A percentile compares a stretch with the other conserved stretches of the same genome.
phyloP scores from a whole-genome alignment of 2,797 vertebrate genomes.

The Peromyscus eremicus region DNA sequence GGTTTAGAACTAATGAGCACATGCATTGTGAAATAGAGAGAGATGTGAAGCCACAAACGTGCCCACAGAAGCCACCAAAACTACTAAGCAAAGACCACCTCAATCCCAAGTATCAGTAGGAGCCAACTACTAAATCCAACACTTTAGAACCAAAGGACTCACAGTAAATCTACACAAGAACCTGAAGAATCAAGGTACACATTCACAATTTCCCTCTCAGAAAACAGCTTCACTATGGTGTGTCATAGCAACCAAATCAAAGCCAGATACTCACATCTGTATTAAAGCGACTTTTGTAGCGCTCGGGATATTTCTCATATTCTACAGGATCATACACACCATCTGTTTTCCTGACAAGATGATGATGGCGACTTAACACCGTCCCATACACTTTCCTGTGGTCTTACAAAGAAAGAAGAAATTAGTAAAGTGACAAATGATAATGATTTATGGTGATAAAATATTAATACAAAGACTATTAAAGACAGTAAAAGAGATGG shows the following conservation, averaged over 20 bases:
- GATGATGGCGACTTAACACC: conserved; percentile 97
- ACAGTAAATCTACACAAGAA: background rate
- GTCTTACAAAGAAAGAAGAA: conserved; percentile 87
- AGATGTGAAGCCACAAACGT: background rate
- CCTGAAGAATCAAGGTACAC: background rate
- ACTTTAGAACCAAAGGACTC: conserved; percentile 12
- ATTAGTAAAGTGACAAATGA: conserved; percentile 56
- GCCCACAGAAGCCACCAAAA: background rate
- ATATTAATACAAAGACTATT: conserved; percentile 52
- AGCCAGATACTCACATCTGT: conserved; percentile 91
- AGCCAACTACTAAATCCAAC: background rate
- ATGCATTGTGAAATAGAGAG: background rate
- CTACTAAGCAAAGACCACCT: background rate
- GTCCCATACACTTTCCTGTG: conserved; percentile 96
- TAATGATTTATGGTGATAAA: conserved; percentile 27
- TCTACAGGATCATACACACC: conserved; percentile 94
- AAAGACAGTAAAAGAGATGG: background rate
- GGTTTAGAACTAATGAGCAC: background rate
- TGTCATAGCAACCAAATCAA: background rate
- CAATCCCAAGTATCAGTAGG: background rate
- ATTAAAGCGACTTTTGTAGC: conserved; percentile 96
- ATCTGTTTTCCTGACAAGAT: conserved; percentile 95
- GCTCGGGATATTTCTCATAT: conserved; percentile 95
- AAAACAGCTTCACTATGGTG: background rate
- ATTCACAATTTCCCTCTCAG: background rate